Evolutionary conservation across 2,888 invertebrate genomes (phyloP).

Genomic region (Iphiclides podalirius): DNA sequence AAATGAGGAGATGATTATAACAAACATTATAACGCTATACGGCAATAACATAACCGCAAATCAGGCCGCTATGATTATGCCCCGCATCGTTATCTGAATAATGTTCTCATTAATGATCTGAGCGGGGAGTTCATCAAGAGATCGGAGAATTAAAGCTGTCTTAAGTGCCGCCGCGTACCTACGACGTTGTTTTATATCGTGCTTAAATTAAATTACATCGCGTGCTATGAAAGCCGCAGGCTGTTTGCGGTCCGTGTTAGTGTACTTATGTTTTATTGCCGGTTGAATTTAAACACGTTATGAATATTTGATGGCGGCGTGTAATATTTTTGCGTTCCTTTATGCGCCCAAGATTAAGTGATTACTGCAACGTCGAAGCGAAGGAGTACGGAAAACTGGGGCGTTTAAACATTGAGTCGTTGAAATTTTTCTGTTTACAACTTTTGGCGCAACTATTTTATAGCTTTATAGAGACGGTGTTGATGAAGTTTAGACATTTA

Average conservation of each 20-base stretch:
- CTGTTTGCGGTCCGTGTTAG: slow-evolving; percentile 29
- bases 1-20: not conserved
- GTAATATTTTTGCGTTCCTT: slow-evolving; percentile 21
- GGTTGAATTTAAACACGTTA: slow-evolving; percentile 33
- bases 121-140: slow-evolving; percentile 57
- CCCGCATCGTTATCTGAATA: slow-evolving; percentile 42
- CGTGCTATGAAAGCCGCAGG: slow-evolving; percentile 58
- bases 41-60: slow-evolving; percentile 9
- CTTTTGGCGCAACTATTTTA: not conserved
- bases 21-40: not conserved
- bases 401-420: not conserved
- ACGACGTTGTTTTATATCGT: slow-evolving; percentile 58
- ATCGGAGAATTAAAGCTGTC: slow-evolving; percentile 50
- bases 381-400: not conserved
- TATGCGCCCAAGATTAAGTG: slow-evolving; percentile 8
- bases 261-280: slow-evolving; percentile 33
- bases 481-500: no score
- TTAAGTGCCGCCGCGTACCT: slow-evolving; percentile 49
- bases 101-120: slow-evolving; percentile 47
- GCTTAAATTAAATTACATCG: slow-evolving; percentile 70
- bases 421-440: not conserved
- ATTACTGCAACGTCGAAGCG: slow-evolving; percentile 2
- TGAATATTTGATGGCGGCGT: slow-evolving; percentile 25
- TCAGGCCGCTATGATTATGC: slow-evolving; percentile 16
- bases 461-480: no score